Percentiles rank a stretch among this genome's conserved stretches.
Conservation (phyloP, 2,797 vertebrate genomes). For the Acanthurus leucopareius region DNA sequence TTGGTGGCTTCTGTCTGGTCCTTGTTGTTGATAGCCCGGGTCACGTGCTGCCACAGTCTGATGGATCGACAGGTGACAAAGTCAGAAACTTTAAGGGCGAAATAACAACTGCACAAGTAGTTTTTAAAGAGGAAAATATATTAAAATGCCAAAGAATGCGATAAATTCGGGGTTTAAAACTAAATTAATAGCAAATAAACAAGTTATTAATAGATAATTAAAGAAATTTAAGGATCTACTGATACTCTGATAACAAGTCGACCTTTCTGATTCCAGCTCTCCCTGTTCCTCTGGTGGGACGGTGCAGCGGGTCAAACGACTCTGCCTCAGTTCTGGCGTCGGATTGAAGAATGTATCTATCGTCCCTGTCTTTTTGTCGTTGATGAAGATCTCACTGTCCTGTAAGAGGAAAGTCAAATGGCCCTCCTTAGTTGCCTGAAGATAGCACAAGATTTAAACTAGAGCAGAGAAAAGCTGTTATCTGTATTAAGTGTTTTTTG, state of each 20-base stretch:
- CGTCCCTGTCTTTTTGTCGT: conserved; percentile 94
- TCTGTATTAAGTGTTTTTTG: not conserved
- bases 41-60: conserved; percentile 99
- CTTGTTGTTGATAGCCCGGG: conserved; percentile 96
- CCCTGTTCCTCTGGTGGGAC: conserved; percentile 94
- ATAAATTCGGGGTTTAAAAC: not conserved
- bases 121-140: not conserved
- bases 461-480: not conserved
- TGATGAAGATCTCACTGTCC: conserved; percentile 98
- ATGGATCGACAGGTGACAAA: not conserved
- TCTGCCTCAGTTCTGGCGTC: conserved; percentile 91
- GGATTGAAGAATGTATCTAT: conserved; percentile 96
- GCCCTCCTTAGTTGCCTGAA: not conserved
- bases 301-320: conserved; percentile 91
- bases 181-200: not conserved
- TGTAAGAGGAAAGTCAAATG: conserved; percentile 63
- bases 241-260: not conserved
- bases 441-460: not conserved
- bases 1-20: conserved; percentile 98
- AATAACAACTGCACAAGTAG: not conserved
- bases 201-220: too few species aligned
- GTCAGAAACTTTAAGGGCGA: not conserved
- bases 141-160: not conserved
- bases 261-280: conserved; percentile 96
- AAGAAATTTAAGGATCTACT: not conserved